phyloP scores from a whole-genome alignment of 1,140 invertebrate species.

The Drosophila obscura region DNA sequence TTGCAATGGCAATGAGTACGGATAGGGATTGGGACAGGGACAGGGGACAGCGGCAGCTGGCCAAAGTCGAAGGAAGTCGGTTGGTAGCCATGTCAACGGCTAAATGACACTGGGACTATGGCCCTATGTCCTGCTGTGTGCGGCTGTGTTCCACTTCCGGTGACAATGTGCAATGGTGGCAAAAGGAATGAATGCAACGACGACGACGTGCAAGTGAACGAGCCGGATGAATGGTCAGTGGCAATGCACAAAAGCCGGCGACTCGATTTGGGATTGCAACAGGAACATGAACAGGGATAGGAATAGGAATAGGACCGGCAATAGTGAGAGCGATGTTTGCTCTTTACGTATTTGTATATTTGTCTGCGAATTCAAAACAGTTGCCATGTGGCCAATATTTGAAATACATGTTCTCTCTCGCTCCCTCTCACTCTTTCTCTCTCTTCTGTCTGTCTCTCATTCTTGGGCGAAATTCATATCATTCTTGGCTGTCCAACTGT shows the following conservation, averaged over 20 bases:
- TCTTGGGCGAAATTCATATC: slow-evolving; percentile 45
- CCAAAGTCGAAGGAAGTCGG: slow-evolving; percentile 55
- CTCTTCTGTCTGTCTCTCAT: no score
- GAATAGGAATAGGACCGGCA: slow-evolving; percentile 4
- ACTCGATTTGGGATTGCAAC: slow-evolving; percentile 52
- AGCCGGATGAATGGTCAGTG: slow-evolving; percentile 69
- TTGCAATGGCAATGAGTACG: slow-evolving; percentile 47
- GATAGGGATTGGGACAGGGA: background rate
- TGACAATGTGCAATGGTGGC: slow-evolving; percentile 73
- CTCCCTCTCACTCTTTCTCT: background rate
- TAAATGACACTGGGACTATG: slow-evolving; percentile 56
- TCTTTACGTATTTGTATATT: slow-evolving; percentile 27
- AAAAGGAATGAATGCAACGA: slow-evolving; percentile 60
- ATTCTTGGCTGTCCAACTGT: slow-evolving; percentile 26
- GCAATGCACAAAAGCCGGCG: slow-evolving; percentile 63
- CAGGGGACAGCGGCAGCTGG: slow-evolving; percentile 46
- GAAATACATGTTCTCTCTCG: slow-evolving; percentile 50
- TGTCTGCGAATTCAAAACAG: slow-evolving; percentile 56
- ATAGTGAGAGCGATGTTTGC: slow-evolving; percentile 33
- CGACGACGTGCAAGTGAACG: slow-evolving; percentile 56
- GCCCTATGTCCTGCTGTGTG: slow-evolving; percentile 6
- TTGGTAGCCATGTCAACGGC: slow-evolving; percentile 70
- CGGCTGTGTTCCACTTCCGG: slow-evolving; percentile 71
- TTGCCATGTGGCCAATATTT: slow-evolving; percentile 69
- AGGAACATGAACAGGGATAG: slow-evolving; percentile 35